phyloP scores from a whole-genome alignment of 1,140 invertebrate genomes.

The Chironomus striatipennis region DNA sequence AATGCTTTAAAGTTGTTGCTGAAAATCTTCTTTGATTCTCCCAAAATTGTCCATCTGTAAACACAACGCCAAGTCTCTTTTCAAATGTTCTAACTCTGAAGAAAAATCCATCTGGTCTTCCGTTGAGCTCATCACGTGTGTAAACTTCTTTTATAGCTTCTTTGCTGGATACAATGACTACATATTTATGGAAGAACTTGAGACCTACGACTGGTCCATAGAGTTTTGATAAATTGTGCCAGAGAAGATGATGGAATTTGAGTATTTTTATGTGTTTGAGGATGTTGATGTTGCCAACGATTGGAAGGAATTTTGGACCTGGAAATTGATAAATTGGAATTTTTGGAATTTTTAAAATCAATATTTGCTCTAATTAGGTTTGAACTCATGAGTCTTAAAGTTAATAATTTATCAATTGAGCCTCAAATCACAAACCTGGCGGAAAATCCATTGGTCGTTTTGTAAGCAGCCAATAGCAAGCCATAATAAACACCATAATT shows the following conservation, averaged over 20 bases:
- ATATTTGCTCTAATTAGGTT: too few relatives aligned
- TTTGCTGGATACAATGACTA: constrained; percentile 53
- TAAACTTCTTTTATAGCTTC: constrained; percentile 52
- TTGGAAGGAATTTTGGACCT: constrained; percentile 8
- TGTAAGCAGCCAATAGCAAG: neutral
- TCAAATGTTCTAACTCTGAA: constrained; percentile 53
- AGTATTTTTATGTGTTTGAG: neutral
- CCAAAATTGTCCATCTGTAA: constrained; percentile 50
- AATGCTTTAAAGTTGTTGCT: constrained; percentile 44
- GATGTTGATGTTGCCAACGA: neutral
- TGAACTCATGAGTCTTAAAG: too few relatives aligned
- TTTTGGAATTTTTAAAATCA: too few relatives aligned
- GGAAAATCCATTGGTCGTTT: neutral
- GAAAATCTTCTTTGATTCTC: constrained; percentile 48
- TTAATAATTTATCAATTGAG: too few relatives aligned
- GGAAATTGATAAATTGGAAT: too few relatives aligned
- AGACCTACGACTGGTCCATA: constrained; percentile 1
- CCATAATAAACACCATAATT: neutral
- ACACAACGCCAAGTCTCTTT: constrained; percentile 51
- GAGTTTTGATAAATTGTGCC: neutral
- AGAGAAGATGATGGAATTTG: neutral
- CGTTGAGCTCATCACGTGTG: constrained; percentile 54
- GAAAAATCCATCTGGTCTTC: constrained; percentile 60
- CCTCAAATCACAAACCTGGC: neutral
- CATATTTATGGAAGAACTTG: constrained; percentile 34